Evolutionary conservation across 2,113 vertebrate species (phyloP).

Genomic region (Panthera tigris): DNA sequence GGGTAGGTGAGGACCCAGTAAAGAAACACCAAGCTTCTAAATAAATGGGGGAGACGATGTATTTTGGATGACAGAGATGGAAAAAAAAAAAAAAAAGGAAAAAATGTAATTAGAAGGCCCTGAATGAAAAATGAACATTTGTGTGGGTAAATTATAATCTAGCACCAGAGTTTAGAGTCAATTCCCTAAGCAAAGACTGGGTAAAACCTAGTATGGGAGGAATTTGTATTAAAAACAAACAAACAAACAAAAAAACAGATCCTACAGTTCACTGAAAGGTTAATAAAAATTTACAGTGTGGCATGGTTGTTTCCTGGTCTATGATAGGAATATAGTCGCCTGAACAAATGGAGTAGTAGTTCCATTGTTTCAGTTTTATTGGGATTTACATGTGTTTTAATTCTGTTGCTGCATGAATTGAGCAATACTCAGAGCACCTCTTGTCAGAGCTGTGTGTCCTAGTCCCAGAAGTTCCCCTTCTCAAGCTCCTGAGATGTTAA

Average conservation of each 20-base stretch:
- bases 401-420: neutral
- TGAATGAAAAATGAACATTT: neutral
- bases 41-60: neutral
- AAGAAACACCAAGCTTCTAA: neutral
- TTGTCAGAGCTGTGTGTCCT: neutral
- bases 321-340: neutral
- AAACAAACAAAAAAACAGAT: neutral
- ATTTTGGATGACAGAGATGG: neutral
- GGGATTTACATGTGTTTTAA: neutral
- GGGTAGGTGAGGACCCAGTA: neutral
- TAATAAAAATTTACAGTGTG: neutral
- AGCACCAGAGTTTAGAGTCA: neutral
- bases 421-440: neutral
- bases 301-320: neutral
- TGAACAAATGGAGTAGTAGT: neutral
- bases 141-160: neutral
- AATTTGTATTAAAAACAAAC: neutral
- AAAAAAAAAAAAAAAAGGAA: neutral
- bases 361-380: neutral
- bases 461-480: neutral
- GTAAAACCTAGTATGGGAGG: neutral
- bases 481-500: neutral
- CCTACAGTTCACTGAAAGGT: neutral
- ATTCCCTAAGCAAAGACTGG: neutral
- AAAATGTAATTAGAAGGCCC: neutral